Evolutionary conservation across 2,113 vertebrate genomes (phyloP).

Genomic region (Sisor rabdophorus): DNA sequence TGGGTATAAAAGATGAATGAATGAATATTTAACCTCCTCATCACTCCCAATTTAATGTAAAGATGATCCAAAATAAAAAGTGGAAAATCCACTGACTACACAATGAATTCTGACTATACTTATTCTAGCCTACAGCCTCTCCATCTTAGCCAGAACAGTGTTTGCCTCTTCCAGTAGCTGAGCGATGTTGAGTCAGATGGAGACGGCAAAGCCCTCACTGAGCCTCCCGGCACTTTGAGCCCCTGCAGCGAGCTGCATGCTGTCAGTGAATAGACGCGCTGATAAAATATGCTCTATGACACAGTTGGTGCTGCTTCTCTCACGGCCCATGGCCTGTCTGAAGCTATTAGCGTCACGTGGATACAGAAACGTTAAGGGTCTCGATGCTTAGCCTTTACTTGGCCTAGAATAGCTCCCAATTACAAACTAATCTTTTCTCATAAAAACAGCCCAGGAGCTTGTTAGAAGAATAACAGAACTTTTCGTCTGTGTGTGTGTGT

Average conservation of each 20-base stretch:
- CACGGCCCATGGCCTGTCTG: constrained; percentile 68
- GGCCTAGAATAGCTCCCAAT: constrained; percentile 53
- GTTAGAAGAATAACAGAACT: constrained; percentile 40
- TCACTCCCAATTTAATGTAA: background rate
- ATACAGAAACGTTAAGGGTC: constrained; percentile 58
- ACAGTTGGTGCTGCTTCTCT: constrained; percentile 71
- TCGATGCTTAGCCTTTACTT: constrained; percentile 55
- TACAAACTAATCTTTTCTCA: constrained; percentile 66
- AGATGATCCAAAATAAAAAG: background rate
- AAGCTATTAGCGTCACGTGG: constrained; percentile 69
- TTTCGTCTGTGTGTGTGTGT: background rate
- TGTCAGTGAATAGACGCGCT: constrained; percentile 68
- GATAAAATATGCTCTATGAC: constrained; percentile 73
- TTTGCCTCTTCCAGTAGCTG: constrained; percentile 31
- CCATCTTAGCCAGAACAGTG: constrained; percentile 12
- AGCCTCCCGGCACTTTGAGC: constrained; percentile 53
- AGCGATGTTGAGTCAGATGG: constrained; percentile 27
- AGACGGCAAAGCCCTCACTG: constrained; percentile 40
- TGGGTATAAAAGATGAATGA: too few species aligned
- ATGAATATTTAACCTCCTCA: background rate
- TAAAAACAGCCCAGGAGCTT: constrained; percentile 52
- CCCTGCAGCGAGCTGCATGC: constrained; percentile 65
- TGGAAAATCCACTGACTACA: background rate
- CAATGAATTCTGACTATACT: constrained; percentile 3
- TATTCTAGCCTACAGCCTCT: background rate